phyloP scores from a whole-genome alignment of 2,113 vertebrate genomes.

The Phoenicopterus ruber region DNA sequence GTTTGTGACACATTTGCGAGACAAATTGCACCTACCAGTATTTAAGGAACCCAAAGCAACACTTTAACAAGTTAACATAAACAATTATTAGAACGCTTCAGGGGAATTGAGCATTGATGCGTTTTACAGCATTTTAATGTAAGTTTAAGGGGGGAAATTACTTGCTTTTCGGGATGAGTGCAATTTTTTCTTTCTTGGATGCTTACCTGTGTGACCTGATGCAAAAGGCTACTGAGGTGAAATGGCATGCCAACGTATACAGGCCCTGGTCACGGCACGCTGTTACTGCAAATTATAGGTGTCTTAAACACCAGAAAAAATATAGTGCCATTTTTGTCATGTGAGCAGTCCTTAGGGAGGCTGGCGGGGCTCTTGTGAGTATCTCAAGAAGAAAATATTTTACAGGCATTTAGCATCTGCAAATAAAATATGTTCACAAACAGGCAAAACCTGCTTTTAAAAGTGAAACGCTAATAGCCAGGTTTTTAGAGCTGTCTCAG shows the following conservation, averaged over 20 bases:
- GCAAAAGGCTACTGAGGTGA: not conserved
- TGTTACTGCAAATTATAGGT: not conserved
- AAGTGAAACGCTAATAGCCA: not conserved
- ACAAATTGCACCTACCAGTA: not conserved
- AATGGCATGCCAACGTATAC: not conserved
- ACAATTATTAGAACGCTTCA: not conserved
- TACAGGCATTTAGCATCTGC: not conserved
- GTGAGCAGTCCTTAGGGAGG: not conserved
- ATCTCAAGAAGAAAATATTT: not conserved
- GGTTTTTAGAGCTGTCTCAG: not conserved
- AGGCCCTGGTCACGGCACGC: not conserved
- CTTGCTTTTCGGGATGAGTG: not conserved
- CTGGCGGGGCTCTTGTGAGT: not conserved
- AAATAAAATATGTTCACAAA: not conserved
- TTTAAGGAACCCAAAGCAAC: not conserved
- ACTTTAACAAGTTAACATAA: not conserved
- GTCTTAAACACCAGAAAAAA: not conserved
- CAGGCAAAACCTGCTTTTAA: not conserved
- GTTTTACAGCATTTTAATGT: not conserved
- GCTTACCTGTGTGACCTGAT: not conserved
- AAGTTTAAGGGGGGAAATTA: fast-evolving
- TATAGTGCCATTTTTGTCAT: fast-evolving
- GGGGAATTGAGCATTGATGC: not conserved
- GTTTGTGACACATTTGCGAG: slow-evolving; percentile 70
- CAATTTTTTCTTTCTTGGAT: not conserved